These are phyloP conservation scores for Ptychobarbus kaznakovi DNA, from an alignment of 2,797 vertebrate species.

Conservation along the genomic window DNA sequence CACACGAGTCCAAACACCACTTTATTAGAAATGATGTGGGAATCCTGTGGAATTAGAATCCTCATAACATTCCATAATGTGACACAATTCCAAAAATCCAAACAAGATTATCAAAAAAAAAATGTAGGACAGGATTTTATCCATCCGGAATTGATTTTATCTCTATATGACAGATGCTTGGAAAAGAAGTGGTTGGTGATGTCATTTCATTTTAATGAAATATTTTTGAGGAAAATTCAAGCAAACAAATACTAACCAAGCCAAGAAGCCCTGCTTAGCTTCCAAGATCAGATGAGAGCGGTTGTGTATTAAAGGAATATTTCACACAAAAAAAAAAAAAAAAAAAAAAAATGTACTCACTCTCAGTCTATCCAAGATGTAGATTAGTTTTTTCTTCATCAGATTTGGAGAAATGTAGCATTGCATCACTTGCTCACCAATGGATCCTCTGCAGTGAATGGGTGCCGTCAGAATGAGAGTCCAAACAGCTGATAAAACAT, in stretches of 20 bases:
- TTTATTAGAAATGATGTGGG: neutral
- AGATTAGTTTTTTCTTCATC: neutral
- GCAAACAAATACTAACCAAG: neutral
- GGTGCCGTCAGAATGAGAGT: neutral
- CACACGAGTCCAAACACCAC: conserved; percentile 64
- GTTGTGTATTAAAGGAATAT: neutral
- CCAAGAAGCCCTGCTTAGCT: neutral
- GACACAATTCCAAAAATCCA: neutral
- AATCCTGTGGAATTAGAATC: neutral
- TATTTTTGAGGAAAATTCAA: neutral
- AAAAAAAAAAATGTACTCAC: neutral
- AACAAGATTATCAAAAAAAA: neutral
- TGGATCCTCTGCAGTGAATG: neutral
- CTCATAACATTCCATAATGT: neutral
- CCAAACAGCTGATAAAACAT: neutral
- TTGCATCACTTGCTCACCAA: neutral
- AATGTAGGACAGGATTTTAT: neutral
- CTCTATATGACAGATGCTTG: neutral
- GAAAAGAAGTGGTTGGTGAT: neutral
- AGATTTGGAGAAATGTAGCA: neutral
- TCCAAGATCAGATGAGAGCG: neutral
- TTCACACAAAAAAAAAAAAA: neutral
- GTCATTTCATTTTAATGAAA: neutral
- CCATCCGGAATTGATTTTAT: neutral
- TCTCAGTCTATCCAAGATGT: neutral